Evolutionary conservation across 92 coral and sea anemone genomes (phyloP).

Genomic region (Ricordea florida): DNA sequence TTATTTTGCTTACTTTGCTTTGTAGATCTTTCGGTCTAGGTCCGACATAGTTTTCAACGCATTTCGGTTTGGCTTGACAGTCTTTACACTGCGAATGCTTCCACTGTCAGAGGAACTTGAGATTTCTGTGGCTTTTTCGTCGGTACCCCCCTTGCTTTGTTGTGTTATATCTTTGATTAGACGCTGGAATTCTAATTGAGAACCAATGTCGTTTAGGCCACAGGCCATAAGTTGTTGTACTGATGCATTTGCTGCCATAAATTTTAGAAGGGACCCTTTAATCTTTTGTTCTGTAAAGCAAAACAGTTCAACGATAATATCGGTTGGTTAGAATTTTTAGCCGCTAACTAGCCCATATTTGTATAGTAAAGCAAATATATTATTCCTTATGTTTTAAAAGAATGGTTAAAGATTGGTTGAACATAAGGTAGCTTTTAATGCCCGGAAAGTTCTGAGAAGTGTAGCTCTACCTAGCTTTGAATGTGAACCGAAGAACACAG

Average conservation of each 20-base stretch:
- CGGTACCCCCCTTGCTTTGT: not conserved
- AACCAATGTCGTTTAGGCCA: conserved; percentile 28
- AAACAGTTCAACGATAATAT: no score
- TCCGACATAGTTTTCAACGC: conserved; percentile 22
- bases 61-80: conserved; percentile 24
- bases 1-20: conserved; percentile 34
- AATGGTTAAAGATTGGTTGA: no score
- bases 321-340: no score
- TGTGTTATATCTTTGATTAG: not conserved
- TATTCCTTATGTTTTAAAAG: not conserved
- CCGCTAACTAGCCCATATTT: no score
- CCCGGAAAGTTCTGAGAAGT: no score
- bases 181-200: conserved; percentile 30
- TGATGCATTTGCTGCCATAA: conserved; percentile 10
- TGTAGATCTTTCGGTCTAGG: conserved; percentile 36
- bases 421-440: no score
- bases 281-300: conserved; percentile 21
- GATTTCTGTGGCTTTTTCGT: not conserved
- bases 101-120: not conserved
- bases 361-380: not conserved
- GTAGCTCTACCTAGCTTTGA: no score
- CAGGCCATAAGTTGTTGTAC: conserved; percentile 26
- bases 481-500: no score
- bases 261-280: not conserved
- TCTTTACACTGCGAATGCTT: not conserved